Evolutionary conservation across 1,140 invertebrate species (phyloP), one percentile per base, ranked within the genome.

Genomic region (Drosophila prosaltans): DNA sequence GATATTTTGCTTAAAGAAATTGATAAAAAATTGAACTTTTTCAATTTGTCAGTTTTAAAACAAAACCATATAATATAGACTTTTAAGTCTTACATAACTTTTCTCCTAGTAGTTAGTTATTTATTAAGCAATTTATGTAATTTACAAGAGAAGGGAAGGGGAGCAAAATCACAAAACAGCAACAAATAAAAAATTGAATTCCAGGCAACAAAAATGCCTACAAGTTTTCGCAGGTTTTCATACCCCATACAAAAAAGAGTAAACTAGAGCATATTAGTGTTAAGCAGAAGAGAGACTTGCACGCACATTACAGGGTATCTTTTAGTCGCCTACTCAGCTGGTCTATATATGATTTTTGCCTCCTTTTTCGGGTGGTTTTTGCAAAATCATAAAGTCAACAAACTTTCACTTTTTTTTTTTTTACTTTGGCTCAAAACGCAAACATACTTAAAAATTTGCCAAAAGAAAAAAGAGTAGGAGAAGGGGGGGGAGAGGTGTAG

Each of bases 391-490:
- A 65, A 78, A 75, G 71, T 83, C 84, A 80, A 83, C 84, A 79
- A 78, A 88, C 83, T 88, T 88, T 88, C 83, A 88, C 83, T 88
- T 86, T 86, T 80, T 71, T 69, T 55, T 30, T 16, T 63, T 51
- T 65, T 28, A 28, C 45, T 66, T 21, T 72, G 43, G 54, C 16
- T 16, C 41, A 3, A 59, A 65, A 57, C 48, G 24, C 64, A 67
- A 55, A 65, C 54, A 59, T 59, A 65, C 26, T 54, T 61, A 8
- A 43, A 54, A 54, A 16, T 16, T 40, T 55, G 39, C 32, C 9
- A 57, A 41, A 57, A 36, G 40, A 54, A 40, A 24, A 26, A 4
- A 30, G 28, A 4, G 6, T 36, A 6, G 32, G 6, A 1, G 21
- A 68, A 43, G 45, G 45, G 16, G 16, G 45, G 16, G 43, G 1